Evolutionary conservation across 2,797 vertebrate genomes (phyloP), one percentile per base, ranked within the genome.

Genomic region (Emydoidea blandingii): DNA sequence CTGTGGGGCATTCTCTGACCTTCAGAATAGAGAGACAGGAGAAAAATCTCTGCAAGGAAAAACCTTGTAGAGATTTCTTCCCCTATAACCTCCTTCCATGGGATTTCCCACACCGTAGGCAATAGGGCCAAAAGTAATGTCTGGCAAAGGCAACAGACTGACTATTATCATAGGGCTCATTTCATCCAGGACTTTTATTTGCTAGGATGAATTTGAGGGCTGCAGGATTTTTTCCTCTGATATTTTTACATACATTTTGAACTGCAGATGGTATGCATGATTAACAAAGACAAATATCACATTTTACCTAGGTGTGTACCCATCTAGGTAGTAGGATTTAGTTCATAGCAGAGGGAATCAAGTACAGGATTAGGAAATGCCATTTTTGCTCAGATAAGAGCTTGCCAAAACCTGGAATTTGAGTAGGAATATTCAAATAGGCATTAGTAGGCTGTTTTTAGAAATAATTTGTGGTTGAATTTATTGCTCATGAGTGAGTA

Each of bases 211-310:
- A 57, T 94, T 80, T 88, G 88, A 85, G 92, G 49, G 21, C 57
- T 94, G 83, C 18, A 89, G 87, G n/a, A 37, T n/a, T 56, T 94
- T 87, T 85, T 53, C 37, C 6, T 37, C 34, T 0, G 0, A 2
- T 89, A 74, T 88, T 82, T 89, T 91, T 88, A 3, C 59, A 49
- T 16, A 41, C 47, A 87, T 72, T 91, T 94, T 95, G 87, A 97
- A 83, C 78, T 76, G 79, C 92, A 80, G 53, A 54, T 92, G 84
- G 79, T 94, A 96, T 94, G 74, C 81, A 82, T 82, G 80, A 93
- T 96, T 95, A 96, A 89, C 54, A 96, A 94, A 97, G 92, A 96
- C 29, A 96, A 96, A 97, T 93, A 94, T 49, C 76, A 89, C 49
- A 29, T 93, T 96, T 97, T 91, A 94, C 53, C 59, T 93, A 90